Conservation (phyloP, 2,113 vertebrate species). For the Beaufortia kweichowensis region DNA sequence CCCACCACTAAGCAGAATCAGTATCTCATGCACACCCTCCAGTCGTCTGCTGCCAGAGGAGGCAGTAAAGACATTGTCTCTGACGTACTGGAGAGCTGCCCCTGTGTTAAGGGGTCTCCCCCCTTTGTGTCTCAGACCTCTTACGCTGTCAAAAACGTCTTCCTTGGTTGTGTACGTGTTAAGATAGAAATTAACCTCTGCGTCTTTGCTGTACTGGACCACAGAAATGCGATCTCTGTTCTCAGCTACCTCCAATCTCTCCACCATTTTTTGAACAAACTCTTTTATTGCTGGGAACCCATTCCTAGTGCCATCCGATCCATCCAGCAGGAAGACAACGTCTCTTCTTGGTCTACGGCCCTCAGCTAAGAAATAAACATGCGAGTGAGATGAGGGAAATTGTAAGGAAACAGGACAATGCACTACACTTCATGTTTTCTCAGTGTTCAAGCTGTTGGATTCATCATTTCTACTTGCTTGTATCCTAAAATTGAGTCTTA, state of each 20-base stretch:
- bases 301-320: slow-evolving; percentile 42
- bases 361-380: not conserved
- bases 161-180: slow-evolving; percentile 58
- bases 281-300: slow-evolving; percentile 76
- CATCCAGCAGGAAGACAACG: slow-evolving; percentile 56
- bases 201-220: slow-evolving; percentile 61
- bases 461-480: slow-evolving; percentile 32
- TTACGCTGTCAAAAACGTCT: slow-evolving; percentile 48
- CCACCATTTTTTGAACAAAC: slow-evolving; percentile 65
- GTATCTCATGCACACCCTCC: slow-evolving; percentile 50
- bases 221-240: slow-evolving; percentile 58
- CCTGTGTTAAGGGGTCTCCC: slow-evolving; percentile 63
- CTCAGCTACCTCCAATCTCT: slow-evolving; percentile 47
- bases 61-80: slow-evolving; percentile 45
- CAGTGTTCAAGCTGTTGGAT: not conserved
- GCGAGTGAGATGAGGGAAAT: too few relatives aligned
- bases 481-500: slow-evolving; percentile 45
- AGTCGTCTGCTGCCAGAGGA: slow-evolving; percentile 50
- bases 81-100: slow-evolving; percentile 55
- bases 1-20: slow-evolving; percentile 54
- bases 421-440: not conserved
- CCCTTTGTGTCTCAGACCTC: slow-evolving; percentile 61
- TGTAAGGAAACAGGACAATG: not conserved
- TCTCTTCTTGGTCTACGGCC: slow-evolving; percentile 38
- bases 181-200: slow-evolving; percentile 58